A percentile compares a stretch with the other conserved stretches of the same genome.
Evolutionary conservation across 64 coral and sea anemone species (phyloP).

Genomic region (Dendrophyllia cribrosa): DNA sequence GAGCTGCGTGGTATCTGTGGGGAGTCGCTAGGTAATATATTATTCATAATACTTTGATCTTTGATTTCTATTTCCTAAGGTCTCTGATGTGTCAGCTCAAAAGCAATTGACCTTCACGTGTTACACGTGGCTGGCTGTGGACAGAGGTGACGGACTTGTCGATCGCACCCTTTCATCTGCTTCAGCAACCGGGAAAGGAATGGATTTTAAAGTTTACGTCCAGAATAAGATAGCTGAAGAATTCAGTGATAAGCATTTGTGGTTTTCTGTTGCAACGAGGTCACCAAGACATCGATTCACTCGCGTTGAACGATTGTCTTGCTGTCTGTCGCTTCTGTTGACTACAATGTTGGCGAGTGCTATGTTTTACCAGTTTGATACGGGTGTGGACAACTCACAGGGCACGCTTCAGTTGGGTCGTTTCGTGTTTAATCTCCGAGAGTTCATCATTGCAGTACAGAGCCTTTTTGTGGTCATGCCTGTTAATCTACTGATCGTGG

Average conservation of each 20-base stretch:
- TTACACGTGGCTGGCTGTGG: slow-evolving; percentile 59
- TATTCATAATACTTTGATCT: too few species aligned
- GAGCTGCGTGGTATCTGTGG: too few species aligned
- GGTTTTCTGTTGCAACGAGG: slow-evolving; percentile 46
- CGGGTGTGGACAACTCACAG: background rate
- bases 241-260: slow-evolving; percentile 49
- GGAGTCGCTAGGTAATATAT: too few species aligned
- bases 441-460: slow-evolving; percentile 48
- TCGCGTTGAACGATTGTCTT: slow-evolving; percentile 33
- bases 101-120: slow-evolving; percentile 7
- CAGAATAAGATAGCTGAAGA: slow-evolving; percentile 17
- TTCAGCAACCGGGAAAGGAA: background rate
- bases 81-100: background rate
- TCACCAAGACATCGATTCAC: slow-evolving; percentile 30
- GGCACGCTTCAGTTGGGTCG: slow-evolving; percentile 25
- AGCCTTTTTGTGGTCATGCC: slow-evolving; percentile 39
- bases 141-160: slow-evolving; percentile 51
- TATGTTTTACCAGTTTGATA: slow-evolving; percentile 64
- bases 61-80: too few species aligned
- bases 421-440: slow-evolving; percentile 26
- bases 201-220: background rate
- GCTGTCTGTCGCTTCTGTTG: slow-evolving; percentile 49
- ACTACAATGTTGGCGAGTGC: slow-evolving; percentile 43
- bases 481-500: slow-evolving; percentile 41
- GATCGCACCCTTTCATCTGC: slow-evolving; percentile 18